These are phyloP conservation scores for Melitaea cinxia DNA, from an alignment of 1,140 invertebrate species.

Conservation along the genomic window DNA sequence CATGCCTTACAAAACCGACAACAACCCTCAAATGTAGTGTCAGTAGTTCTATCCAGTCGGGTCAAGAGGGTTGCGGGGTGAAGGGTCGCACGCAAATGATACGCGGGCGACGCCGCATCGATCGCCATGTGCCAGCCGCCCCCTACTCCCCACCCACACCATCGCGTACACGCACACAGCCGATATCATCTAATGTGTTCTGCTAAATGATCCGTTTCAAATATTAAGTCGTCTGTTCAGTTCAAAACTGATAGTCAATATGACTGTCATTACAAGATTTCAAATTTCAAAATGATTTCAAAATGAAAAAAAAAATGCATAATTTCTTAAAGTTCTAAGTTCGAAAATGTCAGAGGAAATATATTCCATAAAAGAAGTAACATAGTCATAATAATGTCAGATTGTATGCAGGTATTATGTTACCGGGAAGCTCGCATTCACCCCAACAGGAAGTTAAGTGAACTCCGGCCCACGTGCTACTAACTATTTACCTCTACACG, in stretches of 20 bases:
- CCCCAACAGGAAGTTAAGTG: constrained; percentile 68
- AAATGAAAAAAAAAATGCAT: neutral
- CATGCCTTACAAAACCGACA: constrained; percentile 45
- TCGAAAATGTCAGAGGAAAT: neutral
- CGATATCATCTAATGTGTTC: constrained; percentile 67
- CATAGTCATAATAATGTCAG: constrained; percentile 29
- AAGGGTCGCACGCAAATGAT: constrained; percentile 72
- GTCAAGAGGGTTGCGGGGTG: constrained; percentile 44
- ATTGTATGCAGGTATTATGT: constrained; percentile 48
- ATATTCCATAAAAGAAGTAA: neutral
- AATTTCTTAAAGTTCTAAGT: too few species aligned
- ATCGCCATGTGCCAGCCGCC: constrained; percentile 54
- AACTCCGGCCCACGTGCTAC: constrained; percentile 67
- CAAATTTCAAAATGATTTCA: neutral
- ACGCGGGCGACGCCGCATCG: constrained; percentile 71
- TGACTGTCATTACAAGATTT: constrained; percentile 22
- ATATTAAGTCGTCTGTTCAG: constrained; percentile 67
- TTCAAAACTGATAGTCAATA: constrained; percentile 61
- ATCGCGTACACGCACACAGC: constrained; percentile 48
- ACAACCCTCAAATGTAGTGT: constrained; percentile 45
- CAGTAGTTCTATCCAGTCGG: constrained; percentile 43
- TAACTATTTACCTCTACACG: constrained; percentile 79
- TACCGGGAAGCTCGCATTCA: constrained; percentile 56
- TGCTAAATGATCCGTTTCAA: constrained; percentile 75
- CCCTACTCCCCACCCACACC: constrained; percentile 42